phyloP scores from a whole-genome alignment of 1,140 invertebrate species.

The Diachasmimorpha longicaudata region DNA sequence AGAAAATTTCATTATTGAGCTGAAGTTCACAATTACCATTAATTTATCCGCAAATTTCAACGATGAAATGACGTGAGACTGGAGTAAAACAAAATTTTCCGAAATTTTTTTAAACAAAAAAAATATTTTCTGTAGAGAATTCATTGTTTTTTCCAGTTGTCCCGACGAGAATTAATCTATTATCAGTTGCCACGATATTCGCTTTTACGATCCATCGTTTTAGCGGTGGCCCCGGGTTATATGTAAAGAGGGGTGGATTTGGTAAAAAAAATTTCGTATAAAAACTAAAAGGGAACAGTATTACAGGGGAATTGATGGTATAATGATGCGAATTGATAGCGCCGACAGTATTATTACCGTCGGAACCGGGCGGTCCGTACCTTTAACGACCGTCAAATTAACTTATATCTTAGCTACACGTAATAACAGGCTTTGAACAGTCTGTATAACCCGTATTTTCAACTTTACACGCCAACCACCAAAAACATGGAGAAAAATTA shows the following conservation, averaged over 20 bases:
- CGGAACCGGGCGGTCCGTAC: not conserved
- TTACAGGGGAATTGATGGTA: not conserved
- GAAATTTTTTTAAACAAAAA: too few species aligned
- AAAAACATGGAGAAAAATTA: not conserved
- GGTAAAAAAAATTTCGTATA: not conserved
- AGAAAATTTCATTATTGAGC: too few species aligned
- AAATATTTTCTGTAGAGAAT: too few species aligned
- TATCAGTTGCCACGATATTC: too few species aligned
- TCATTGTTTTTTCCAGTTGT: too few species aligned
- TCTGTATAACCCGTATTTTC: not conserved
- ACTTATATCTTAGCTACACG: constrained; percentile 8
- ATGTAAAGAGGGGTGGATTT: not conserved
- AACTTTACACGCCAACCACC: constrained; percentile 4
- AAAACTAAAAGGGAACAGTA: not conserved
- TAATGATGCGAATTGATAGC: constrained; percentile 4
- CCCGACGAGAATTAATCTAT: too few species aligned
- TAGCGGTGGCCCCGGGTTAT: too few species aligned
- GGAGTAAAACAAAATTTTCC: too few species aligned
- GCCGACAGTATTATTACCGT: constrained; percentile 6
- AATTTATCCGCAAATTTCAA: too few species aligned
- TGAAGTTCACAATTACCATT: too few species aligned
- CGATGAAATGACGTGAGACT: too few species aligned
- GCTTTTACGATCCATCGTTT: too few species aligned
- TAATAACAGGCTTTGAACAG: not conserved
- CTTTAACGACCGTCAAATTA: constrained; percentile 10